Evolutionary conservation across 2,797 vertebrate genomes (phyloP).

Genomic region (Esox lucius): DNA sequence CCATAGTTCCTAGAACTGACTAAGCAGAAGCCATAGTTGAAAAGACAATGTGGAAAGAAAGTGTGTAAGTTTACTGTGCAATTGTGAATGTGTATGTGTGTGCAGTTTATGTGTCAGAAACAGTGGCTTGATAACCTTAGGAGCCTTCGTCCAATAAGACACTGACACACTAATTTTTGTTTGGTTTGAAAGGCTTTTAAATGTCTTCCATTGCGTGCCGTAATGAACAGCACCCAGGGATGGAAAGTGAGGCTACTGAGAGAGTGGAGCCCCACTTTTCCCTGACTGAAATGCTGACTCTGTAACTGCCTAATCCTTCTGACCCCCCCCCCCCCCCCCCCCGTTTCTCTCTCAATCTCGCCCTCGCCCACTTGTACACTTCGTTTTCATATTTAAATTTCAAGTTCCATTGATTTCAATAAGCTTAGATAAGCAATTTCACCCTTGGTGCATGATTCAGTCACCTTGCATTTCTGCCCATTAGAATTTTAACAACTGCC

Average conservation of each 20-base stretch:
- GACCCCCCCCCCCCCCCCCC: background rate
- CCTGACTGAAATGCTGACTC: background rate
- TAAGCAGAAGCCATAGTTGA: background rate
- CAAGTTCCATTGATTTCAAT: conserved; percentile 3
- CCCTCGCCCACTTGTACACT: background rate
- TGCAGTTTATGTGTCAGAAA: too few species aligned
- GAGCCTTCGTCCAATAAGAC: background rate
- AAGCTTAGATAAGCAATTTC: conserved; percentile 3
- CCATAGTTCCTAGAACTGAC: too few species aligned
- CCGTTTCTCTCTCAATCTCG: background rate
- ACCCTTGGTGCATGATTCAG: background rate
- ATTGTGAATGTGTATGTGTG: too few species aligned
- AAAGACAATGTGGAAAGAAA: background rate
- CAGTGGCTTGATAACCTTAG: background rate
- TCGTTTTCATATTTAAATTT: conserved; percentile 1
- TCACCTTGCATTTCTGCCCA: conserved; percentile 4
- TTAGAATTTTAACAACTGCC: background rate
- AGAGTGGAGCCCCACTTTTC: background rate
- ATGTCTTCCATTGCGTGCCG: background rate
- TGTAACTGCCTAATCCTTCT: background rate
- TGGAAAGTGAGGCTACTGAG: background rate
- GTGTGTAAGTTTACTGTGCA: background rate
- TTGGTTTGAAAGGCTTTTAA: background rate
- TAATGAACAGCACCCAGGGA: background rate
- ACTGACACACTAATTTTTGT: background rate